Conservation (phyloP, 2,888 invertebrate genomes). For the Dendrolimus houi region DNA sequence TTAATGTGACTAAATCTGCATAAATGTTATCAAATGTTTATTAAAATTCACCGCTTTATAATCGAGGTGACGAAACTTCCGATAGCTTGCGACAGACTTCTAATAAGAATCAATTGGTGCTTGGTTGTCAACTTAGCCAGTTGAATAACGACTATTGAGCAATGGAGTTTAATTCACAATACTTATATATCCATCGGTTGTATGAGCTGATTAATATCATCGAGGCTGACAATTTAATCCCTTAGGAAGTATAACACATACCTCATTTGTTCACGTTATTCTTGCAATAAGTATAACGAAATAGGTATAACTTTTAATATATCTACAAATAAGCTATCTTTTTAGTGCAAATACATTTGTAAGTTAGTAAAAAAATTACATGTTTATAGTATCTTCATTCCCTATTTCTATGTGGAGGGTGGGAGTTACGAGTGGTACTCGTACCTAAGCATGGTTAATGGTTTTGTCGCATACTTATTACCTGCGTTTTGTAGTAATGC, state of each 20-base stretch:
- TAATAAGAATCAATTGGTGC: slow-evolving; percentile 46
- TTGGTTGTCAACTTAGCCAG: slow-evolving; percentile 52
- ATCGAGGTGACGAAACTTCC: slow-evolving; percentile 58
- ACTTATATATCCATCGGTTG: slow-evolving; percentile 10
- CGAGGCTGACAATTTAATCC: slow-evolving; percentile 3
- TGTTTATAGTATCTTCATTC: too few species aligned
- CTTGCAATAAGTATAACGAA: too few species aligned
- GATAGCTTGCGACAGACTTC: slow-evolving; percentile 48
- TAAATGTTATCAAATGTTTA: neutral
- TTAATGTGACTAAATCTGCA: slow-evolving; percentile 4
- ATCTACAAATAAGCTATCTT: too few species aligned
- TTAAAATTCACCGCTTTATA: slow-evolving; percentile 40
- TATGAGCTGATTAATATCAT: slow-evolving; percentile 14
- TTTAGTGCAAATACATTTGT: too few species aligned
- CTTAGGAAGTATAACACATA: neutral
- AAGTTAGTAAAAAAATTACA: too few species aligned
- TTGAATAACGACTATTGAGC: slow-evolving; percentile 60
- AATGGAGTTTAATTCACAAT: slow-evolving; percentile 30
- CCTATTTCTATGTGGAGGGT: too few species aligned
- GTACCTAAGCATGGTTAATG: too few species aligned
- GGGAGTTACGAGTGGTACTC: too few species aligned
- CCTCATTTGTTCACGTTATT: too few species aligned
- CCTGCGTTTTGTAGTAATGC: too few species aligned
- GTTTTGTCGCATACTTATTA: too few species aligned
- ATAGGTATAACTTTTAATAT: too few species aligned